These are phyloP conservation scores for Hemichromis elongatus DNA, from an alignment of 2,113 vertebrate species.

Conservation along the genomic window DNA sequence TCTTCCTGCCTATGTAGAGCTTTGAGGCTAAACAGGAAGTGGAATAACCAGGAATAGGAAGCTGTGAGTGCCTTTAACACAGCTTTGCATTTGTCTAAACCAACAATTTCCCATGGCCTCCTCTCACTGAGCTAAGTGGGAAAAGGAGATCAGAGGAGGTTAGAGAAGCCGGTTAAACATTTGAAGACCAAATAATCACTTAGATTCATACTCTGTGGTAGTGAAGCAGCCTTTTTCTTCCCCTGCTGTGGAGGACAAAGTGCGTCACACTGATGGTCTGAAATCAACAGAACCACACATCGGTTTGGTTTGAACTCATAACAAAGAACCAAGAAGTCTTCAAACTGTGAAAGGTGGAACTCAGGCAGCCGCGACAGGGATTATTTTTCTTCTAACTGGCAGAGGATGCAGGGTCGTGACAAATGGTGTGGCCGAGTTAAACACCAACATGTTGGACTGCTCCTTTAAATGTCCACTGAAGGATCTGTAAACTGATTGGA, in stretches of 20 bases:
- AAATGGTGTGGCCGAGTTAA: neutral
- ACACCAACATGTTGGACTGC: neutral
- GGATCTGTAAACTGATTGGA: neutral
- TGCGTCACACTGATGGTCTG: neutral
- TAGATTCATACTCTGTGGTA: neutral
- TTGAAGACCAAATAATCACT: neutral
- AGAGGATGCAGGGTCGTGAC: neutral
- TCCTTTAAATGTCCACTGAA: neutral
- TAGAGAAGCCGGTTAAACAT: neutral
- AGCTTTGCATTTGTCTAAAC: neutral
- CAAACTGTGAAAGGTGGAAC: neutral
- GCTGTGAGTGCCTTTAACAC: neutral
- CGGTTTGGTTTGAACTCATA: neutral
- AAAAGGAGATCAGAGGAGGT: neutral
- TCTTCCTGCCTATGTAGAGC: neutral
- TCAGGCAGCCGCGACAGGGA: neutral
- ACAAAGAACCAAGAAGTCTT: neutral
- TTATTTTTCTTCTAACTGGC: neutral
- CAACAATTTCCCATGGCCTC: neutral
- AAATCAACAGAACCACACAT: neutral
- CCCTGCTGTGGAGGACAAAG: neutral
- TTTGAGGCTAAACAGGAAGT: neutral
- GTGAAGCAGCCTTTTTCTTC: fast-evolving
- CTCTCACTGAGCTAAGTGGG: neutral
- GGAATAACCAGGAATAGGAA: neutral